Evolutionary conservation across 1,140 invertebrate genomes (phyloP).

Genomic region (Eumaeus atala): DNA sequence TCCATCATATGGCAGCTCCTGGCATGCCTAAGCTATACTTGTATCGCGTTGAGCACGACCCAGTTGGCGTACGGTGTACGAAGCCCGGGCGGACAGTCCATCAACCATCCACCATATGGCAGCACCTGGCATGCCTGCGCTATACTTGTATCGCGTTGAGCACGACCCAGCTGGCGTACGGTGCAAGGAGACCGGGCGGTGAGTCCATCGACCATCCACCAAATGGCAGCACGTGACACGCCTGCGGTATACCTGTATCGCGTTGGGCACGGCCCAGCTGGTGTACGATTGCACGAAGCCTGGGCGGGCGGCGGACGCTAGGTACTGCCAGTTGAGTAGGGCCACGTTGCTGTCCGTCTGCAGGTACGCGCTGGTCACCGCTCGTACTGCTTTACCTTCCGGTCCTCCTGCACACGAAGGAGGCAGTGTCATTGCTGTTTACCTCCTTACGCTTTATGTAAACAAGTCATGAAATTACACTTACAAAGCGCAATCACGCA

Average conservation of each 20-base stretch:
- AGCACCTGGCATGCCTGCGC: too few species aligned
- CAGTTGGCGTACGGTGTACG: constrained; percentile 49
- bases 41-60: constrained; percentile 52
- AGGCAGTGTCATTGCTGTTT: too few species aligned
- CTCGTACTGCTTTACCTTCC: constrained; percentile 41
- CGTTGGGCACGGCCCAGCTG: constrained; percentile 58
- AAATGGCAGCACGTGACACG: too few species aligned
- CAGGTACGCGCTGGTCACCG: constrained; percentile 43
- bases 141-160: constrained; percentile 54
- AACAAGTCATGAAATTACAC: too few species aligned
- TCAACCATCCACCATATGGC: too few species aligned
- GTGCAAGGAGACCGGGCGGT: constrained; percentile 31
- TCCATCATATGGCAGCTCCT: too few species aligned
- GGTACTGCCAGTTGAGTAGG: constrained; percentile 53
- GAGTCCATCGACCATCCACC: too few species aligned
- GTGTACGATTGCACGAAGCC: constrained; percentile 43
- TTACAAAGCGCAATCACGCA: too few species aligned
- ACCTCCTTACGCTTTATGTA: too few species aligned
- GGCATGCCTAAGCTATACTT: too few species aligned
- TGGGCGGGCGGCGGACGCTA: constrained; percentile 37
- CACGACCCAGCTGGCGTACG: constrained; percentile 54
- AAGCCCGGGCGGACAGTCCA: constrained; percentile 31
- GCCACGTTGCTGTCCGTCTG: constrained; percentile 44
- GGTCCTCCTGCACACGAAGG: constrained; percentile 36
- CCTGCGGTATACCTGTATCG: constrained; percentile 44